Conservation (phyloP, 2,797 vertebrate genomes). For the Cetoscarus ocellatus region DNA sequence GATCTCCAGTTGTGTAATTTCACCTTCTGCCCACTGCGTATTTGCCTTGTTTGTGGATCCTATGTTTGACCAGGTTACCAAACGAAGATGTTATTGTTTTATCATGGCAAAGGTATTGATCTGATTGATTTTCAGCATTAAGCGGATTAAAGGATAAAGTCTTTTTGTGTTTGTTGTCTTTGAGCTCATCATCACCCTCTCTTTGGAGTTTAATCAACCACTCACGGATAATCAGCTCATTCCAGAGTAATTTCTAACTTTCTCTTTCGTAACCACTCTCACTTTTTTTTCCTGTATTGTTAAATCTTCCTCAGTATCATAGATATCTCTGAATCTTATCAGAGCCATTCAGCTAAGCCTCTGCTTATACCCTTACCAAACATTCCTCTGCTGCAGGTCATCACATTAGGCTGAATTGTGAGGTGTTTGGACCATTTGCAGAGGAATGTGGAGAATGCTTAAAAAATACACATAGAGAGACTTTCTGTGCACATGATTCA, state of each 20-base stretch:
- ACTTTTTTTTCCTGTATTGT: neutral
- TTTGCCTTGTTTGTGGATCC: neutral
- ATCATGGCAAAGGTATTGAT: neutral
- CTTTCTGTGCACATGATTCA: slow-evolving; percentile 24
- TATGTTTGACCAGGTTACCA: neutral
- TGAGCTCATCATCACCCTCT: neutral
- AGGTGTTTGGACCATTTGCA: slow-evolving; percentile 8
- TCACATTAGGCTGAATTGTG: slow-evolving; percentile 12
- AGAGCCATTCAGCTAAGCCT: slow-evolving; percentile 1
- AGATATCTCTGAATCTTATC: slow-evolving; percentile 37
- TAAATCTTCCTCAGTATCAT: neutral
- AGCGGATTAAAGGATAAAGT: too few relatives aligned
- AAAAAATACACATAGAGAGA: slow-evolving; percentile 10
- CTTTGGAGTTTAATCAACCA: neutral
- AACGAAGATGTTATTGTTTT: neutral
- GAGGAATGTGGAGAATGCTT: slow-evolving; percentile 64
- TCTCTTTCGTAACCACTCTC: neutral
- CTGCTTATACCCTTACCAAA: slow-evolving; percentile 12
- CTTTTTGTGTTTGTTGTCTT: neutral
- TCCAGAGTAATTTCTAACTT: neutral
- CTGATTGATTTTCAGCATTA: too few relatives aligned
- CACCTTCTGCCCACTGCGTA: neutral
- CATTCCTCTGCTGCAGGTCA: neutral
- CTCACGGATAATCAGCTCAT: neutral
- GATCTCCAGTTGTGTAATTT: too few relatives aligned